These are phyloP conservation scores for Spisula subtruncata DNA, from an alignment of 2,888 invertebrate genomes.

Conservation along the genomic window DNA sequence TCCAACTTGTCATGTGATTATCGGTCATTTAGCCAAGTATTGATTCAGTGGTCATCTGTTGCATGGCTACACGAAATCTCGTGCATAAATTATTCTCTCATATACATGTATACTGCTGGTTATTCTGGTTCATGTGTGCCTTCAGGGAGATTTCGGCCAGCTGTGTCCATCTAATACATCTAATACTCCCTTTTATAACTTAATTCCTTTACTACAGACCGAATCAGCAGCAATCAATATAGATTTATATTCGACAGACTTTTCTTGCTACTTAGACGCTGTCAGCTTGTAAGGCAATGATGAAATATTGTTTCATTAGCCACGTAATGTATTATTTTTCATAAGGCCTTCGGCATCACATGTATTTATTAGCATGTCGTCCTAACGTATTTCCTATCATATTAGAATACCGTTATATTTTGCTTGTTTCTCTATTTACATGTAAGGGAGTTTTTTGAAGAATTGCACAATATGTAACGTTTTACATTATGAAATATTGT, in stretches of 20 bases:
- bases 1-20: neutral
- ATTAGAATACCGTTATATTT: too few relatives aligned
- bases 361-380: too few relatives aligned
- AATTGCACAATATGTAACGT: neutral
- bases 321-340: too few relatives aligned
- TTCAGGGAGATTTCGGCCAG: neutral
- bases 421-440: neutral
- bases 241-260: slow-evolving; percentile 14
- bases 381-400: too few relatives aligned
- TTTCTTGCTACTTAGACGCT: neutral
- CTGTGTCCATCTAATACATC: neutral
- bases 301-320: slow-evolving; percentile 1
- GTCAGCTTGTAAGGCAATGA: neutral
- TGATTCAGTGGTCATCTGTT: slow-evolving; percentile 1
- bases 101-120: neutral
- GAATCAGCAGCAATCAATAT: neutral
- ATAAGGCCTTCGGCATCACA: too few relatives aligned
- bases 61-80: slow-evolving; percentile 14
- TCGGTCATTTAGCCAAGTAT: neutral
- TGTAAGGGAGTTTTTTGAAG: neutral
- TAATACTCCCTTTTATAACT: neutral
- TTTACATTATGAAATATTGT: too few relatives aligned
- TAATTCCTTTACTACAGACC: neutral
- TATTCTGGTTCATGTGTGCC: too few relatives aligned
- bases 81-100: slow-evolving; percentile 17